These are phyloP conservation scores for Oreochromis aureus DNA, from an alignment of 2,113 vertebrate genomes.

Conservation along the genomic window DNA sequence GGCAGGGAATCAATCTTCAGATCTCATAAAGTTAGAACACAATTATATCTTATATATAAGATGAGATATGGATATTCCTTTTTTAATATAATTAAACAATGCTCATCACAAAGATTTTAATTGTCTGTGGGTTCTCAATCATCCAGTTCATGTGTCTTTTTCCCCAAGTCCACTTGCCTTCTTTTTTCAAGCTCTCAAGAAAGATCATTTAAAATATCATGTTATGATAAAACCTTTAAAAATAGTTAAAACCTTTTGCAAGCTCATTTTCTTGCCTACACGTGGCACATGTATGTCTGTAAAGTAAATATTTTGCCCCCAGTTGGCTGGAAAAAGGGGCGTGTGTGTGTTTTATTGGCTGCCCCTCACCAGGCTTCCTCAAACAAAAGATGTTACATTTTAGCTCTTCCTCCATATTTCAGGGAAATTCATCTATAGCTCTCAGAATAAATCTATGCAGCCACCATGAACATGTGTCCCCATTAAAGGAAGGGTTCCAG, in stretches of 20 bases:
- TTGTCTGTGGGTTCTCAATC: background rate
- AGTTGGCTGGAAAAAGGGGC: background rate
- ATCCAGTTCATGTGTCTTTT: background rate
- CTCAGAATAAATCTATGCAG: background rate
- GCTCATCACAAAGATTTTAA: background rate
- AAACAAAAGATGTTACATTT: accelerated
- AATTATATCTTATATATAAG: background rate
- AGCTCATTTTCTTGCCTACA: background rate
- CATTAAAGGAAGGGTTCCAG: background rate
- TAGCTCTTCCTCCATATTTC: background rate
- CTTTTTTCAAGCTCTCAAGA: background rate
- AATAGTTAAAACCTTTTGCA: background rate
- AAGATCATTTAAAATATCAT: background rate
- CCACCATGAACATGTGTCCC: background rate
- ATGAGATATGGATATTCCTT: background rate
- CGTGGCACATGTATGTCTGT: background rate
- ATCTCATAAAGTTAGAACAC: background rate
- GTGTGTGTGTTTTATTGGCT: background rate
- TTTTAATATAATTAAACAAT: background rate
- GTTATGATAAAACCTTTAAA: background rate
- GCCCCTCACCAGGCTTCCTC: background rate
- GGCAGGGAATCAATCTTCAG: background rate
- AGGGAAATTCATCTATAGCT: background rate
- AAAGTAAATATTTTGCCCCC: background rate
- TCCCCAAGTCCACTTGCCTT: background rate